Percentiles rank a stretch among this genome's conserved stretches.
Conservation (phyloP, 2,888 invertebrate genomes). For the Macrosiphum euphorbiae region DNA sequence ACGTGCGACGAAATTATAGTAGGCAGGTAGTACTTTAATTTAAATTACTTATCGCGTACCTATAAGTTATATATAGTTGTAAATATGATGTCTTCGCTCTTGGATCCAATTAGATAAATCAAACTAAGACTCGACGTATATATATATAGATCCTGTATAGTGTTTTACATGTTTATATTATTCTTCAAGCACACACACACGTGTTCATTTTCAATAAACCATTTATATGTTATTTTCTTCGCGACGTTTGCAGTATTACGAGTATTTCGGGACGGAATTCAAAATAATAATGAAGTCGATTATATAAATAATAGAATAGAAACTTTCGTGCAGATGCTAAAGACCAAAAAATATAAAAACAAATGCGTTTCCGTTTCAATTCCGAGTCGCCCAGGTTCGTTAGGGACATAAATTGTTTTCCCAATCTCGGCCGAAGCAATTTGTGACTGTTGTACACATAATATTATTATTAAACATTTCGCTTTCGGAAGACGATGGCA, state of each 20-base stretch:
- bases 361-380: slow-evolving; percentile 41
- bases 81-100: background rate
- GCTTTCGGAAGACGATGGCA: background rate
- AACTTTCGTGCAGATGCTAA: background rate
- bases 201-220: background rate
- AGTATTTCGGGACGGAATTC: background rate
- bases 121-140: too few relatives aligned
- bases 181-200: background rate
- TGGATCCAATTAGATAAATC: background rate
- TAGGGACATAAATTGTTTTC: slow-evolving; percentile 8
- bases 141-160: background rate
- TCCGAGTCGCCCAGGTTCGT: background rate
- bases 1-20: background rate
- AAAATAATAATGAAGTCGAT: slow-evolving; percentile 6
- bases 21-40: background rate
- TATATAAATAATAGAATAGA: background rate
- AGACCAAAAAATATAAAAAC: slow-evolving; percentile 37
- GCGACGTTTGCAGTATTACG: background rate
- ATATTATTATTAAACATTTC: slow-evolving; percentile 33
- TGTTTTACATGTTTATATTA: background rate
- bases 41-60: background rate
- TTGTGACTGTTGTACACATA: slow-evolving; percentile 46
- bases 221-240: background rate
- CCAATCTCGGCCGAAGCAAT: slow-evolving; percentile 40
- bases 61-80: background rate